These are phyloP conservation scores for Thunnus albacares DNA, from an alignment of 2,797 vertebrate species.

Conservation along the genomic window DNA sequence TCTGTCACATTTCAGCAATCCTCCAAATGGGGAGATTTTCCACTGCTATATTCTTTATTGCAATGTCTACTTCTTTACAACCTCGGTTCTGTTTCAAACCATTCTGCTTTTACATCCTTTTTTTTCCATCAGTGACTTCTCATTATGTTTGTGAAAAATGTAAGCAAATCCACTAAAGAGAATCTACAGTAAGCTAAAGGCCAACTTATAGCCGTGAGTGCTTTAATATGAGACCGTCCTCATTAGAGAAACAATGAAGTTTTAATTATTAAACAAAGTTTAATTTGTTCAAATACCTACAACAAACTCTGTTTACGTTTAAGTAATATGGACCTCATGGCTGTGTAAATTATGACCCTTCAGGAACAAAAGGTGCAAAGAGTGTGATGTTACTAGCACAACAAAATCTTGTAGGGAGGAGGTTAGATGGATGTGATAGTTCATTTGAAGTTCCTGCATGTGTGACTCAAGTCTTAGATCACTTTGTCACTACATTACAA, in stretches of 20 bases:
- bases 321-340: background rate
- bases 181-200: background rate
- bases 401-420: background rate
- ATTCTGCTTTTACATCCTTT: background rate
- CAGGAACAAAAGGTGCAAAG: background rate
- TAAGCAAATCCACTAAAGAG: background rate
- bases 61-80: background rate
- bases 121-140: background rate
- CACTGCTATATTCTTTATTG: background rate
- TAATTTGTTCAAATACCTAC: background rate
- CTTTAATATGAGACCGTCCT: background rate
- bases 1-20: background rate
- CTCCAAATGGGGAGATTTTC: background rate
- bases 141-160: background rate
- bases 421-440: background rate
- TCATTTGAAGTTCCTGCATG: too few species aligned
- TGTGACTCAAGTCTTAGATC: background rate
- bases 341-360: too few species aligned
- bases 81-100: constrained; percentile 7
- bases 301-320: background rate
- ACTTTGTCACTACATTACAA: background rate
- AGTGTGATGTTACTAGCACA: background rate
- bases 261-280: too few species aligned
- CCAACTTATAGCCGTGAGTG: background rate
- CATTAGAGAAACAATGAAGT: background rate